phyloP scores from a whole-genome alignment of 2,113 vertebrate species.

The Anser brachyrhynchus region DNA sequence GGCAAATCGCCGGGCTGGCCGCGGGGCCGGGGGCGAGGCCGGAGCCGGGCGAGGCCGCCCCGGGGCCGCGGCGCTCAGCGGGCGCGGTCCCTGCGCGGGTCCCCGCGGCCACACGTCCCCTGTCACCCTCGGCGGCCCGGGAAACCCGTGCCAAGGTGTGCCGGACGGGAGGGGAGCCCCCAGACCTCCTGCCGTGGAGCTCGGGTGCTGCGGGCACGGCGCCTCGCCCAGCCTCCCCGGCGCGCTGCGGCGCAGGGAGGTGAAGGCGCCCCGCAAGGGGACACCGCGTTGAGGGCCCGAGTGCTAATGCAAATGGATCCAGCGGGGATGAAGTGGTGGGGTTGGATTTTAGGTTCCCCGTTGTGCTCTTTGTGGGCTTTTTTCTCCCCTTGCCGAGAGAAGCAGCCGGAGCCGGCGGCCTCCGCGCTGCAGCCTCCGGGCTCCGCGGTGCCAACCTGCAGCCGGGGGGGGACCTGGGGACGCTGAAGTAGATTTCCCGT shows the following conservation, averaged over 20 bases:
- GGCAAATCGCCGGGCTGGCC: too few relatives aligned
- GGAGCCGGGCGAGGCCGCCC: neutral
- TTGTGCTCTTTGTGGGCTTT: neutral
- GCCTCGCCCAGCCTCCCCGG: neutral
- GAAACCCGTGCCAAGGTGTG: neutral
- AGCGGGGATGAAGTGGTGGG: neutral
- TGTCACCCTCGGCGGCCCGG: neutral
- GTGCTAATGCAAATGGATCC: neutral
- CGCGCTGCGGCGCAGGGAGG: neutral
- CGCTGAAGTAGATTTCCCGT: constrained; percentile 43
- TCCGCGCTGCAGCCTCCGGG: neutral
- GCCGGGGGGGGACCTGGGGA: neutral
- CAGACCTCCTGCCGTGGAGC: neutral
- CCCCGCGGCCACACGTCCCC: rapidly evolving
- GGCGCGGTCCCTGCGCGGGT: neutral
- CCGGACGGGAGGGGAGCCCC: neutral
- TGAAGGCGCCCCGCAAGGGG: neutral
- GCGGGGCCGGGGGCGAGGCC: neutral
- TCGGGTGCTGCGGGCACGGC: neutral
- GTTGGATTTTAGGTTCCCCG: neutral
- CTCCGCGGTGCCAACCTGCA: neutral
- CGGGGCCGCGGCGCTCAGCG: neutral
- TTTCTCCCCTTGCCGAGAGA: neutral
- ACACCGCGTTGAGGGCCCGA: neutral
- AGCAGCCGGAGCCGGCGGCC: neutral